Evolutionary conservation across 2,113 vertebrate species (phyloP).

Genomic region (Phylloscopus trochilus): DNA sequence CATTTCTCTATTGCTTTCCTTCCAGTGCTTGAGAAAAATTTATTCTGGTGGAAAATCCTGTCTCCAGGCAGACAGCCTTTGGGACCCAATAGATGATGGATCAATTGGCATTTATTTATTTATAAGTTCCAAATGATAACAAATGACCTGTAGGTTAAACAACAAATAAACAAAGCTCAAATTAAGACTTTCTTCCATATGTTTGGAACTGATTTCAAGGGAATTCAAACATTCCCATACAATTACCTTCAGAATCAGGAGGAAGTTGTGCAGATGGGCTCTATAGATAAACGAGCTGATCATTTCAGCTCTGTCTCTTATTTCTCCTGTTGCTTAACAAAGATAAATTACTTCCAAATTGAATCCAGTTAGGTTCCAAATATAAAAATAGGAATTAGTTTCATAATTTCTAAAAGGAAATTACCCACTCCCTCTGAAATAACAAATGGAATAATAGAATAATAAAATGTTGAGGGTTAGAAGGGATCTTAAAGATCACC

Average conservation of each 20-base stretch:
- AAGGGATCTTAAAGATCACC: not conserved
- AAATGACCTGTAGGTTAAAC: not conserved
- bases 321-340: not conserved
- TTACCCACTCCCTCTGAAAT: not conserved
- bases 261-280: not conserved
- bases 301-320: not conserved
- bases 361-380: not conserved
- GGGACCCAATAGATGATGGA: not conserved
- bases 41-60: not conserved
- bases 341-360: not conserved
- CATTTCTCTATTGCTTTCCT: not conserved
- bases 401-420: not conserved
- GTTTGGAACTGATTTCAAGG: not conserved
- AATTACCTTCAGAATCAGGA: not conserved
- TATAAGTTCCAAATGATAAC: not conserved
- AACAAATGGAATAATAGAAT: not conserved
- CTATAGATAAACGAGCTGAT: not conserved
- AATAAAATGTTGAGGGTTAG: not conserved
- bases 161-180: not conserved
- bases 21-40: not conserved
- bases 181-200: not conserved
- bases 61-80: not conserved
- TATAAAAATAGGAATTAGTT: not conserved
- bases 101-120: not conserved
- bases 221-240: not conserved